These are phyloP conservation scores for Halictus rubicundus DNA, from an alignment of 1,140 invertebrate genomes.

Conservation along the genomic window DNA sequence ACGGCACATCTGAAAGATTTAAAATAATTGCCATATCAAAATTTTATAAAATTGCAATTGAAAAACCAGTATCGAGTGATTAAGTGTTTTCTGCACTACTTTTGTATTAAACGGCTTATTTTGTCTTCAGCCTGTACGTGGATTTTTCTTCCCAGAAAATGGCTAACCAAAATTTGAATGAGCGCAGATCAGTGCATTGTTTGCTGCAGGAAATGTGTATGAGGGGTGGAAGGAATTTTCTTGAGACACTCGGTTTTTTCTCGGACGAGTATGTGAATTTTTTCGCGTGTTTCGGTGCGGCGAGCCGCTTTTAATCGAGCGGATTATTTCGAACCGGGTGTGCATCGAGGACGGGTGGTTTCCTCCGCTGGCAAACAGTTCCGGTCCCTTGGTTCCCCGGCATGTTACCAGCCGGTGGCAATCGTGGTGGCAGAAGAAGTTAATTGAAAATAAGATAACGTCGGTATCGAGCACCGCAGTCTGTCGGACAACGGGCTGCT, in stretches of 20 bases:
- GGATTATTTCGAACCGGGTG: slow-evolving; percentile 14
- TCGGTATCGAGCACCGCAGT: slow-evolving; percentile 29
- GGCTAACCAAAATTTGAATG: too few relatives aligned
- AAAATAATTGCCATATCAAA: too few relatives aligned
- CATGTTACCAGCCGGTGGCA: slow-evolving; percentile 51
- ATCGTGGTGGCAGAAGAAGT: slow-evolving; percentile 60
- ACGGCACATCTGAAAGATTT: too few relatives aligned
- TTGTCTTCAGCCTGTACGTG: too few relatives aligned
- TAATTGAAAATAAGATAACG: slow-evolving; percentile 70
- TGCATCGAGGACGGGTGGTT: neutral
- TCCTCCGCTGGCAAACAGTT: neutral
- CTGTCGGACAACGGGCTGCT: neutral
- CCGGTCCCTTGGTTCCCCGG: slow-evolving; percentile 23
- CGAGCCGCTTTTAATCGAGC: slow-evolving; percentile 1
- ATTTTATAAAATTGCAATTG: too few relatives aligned
- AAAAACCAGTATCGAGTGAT: too few relatives aligned
- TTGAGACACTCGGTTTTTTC: neutral
- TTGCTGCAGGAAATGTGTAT: too few relatives aligned
- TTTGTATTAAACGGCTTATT: too few relatives aligned
- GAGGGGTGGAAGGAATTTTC: neutral
- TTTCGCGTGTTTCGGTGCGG: neutral
- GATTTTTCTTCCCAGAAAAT: too few relatives aligned
- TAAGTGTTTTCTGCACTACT: too few relatives aligned
- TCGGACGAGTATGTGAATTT: too few relatives aligned
- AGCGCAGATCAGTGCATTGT: too few relatives aligned